These are phyloP conservation scores for Parelbella ahira DNA, from an alignment of 2,888 invertebrate species.

Conservation along the genomic window DNA sequence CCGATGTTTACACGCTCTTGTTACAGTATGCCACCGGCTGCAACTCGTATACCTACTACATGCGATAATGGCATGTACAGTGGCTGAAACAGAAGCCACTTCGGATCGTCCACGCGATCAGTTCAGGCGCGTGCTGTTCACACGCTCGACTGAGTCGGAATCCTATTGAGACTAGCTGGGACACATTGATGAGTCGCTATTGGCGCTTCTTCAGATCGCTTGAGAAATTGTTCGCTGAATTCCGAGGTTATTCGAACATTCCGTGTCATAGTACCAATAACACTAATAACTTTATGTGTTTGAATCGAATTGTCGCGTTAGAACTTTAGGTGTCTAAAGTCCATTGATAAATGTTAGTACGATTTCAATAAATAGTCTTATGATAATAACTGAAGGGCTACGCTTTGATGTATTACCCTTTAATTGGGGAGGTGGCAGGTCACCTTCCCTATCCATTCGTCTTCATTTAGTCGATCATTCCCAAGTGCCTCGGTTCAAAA, in stretches of 20 bases:
- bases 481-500: background rate
- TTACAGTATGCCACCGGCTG: background rate
- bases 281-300: too few relatives aligned
- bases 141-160: constrained; percentile 6
- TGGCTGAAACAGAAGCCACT: constrained; percentile 1
- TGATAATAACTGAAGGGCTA: background rate
- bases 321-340: background rate
- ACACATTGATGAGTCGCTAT: constrained; percentile 3
- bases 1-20: constrained; percentile 25
- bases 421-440: constrained; percentile 17
- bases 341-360: too few relatives aligned
- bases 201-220: constrained; percentile 11
- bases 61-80: constrained; percentile 5
- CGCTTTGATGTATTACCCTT: constrained; percentile 6
- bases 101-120: background rate
- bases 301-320: too few relatives aligned
- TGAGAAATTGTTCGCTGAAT: constrained; percentile 3
- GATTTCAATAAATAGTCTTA: background rate
- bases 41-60: constrained; percentile 1
- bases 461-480: constrained; percentile 12
- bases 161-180: constrained; percentile 2
- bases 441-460: constrained; percentile 8
- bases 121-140: constrained; percentile 18
- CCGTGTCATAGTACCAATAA: too few relatives aligned
- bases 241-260: background rate